Evolutionary conservation across 2,113 vertebrate genomes (phyloP).

Genomic region (Microcebus tavaratra): DNA sequence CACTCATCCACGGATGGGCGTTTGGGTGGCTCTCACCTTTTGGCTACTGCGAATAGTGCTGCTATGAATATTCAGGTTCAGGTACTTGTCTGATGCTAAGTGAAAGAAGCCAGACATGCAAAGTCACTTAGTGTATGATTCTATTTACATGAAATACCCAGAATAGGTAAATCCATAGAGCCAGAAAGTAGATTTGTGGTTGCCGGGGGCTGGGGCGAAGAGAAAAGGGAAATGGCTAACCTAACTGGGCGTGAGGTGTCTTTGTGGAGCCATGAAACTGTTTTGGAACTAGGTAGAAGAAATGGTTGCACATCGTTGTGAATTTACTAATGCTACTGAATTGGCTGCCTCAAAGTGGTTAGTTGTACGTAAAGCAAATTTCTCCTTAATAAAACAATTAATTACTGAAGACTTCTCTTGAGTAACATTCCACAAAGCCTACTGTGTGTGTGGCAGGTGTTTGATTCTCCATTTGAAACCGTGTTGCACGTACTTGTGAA

Average conservation of each 20-base stretch:
- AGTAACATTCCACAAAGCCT: neutral
- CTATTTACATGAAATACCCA: neutral
- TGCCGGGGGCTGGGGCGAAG: neutral
- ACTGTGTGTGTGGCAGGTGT: neutral
- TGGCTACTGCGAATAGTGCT: neutral
- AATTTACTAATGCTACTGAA: fast-evolving
- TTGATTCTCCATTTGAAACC: neutral
- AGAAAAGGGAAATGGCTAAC: neutral
- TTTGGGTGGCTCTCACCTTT: neutral
- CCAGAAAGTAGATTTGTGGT: neutral
- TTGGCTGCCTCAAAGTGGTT: neutral
- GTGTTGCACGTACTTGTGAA: neutral
- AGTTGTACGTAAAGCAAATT: neutral
- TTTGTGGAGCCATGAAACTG: neutral
- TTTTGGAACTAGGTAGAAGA: neutral
- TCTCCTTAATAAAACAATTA: neutral
- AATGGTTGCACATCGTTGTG: fast-evolving
- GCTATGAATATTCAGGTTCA: fast-evolving
- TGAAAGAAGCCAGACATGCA: neutral
- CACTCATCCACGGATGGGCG: neutral
- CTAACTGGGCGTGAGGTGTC: neutral
- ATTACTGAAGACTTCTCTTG: neutral
- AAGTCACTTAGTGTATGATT: fast-evolving
- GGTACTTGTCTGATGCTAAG: neutral
- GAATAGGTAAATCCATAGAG: neutral